Evolutionary conservation across 2,888 invertebrate genomes (phyloP).

Genomic region (Aleiodes leptofemur): DNA sequence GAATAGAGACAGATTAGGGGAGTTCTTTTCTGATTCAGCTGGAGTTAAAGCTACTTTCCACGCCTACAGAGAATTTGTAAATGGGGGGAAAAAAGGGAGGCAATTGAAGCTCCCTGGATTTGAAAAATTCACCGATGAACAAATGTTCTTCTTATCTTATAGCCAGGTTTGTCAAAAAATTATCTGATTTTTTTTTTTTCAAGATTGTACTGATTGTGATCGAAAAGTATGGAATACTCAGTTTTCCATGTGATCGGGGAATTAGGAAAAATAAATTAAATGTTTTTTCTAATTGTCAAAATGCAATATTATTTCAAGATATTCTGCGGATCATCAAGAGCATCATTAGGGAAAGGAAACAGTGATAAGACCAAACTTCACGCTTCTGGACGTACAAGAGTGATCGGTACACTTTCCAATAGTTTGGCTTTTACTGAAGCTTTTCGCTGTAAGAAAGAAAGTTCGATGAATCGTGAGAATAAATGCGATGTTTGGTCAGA

Average conservation of each 20-base stretch:
- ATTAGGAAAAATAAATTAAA: too few species aligned
- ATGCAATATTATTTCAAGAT: too few species aligned
- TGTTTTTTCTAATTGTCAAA: too few species aligned
- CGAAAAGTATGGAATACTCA: too few species aligned
- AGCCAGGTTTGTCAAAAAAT: conserved; percentile 19
- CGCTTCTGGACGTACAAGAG: neutral
- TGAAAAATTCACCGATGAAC: conserved; percentile 79
- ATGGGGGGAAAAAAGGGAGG: conserved; percentile 53
- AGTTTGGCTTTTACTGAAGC: neutral
- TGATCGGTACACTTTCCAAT: conserved; percentile 2
- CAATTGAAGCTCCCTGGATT: conserved; percentile 79
- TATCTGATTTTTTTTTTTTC: too few species aligned
- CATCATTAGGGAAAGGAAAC: too few species aligned
- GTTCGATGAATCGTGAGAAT: neutral
- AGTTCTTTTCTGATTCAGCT: conserved; percentile 92
- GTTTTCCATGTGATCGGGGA: too few species aligned
- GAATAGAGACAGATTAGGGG: conserved; percentile 63
- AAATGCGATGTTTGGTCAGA: conserved; percentile 4
- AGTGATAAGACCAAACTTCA: neutral
- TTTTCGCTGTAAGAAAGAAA: neutral
- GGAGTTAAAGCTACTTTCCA: conserved; percentile 84
- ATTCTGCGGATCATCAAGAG: too few species aligned
- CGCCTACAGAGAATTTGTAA: conserved; percentile 32
- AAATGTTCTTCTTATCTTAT: conserved; percentile 75
- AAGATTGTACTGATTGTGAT: too few species aligned